Percentiles rank a stretch among this genome's conserved stretches.
These are phyloP conservation scores for Mirza zaza DNA, from an alignment of 2,113 vertebrate genomes.

Conservation along the genomic window DNA sequence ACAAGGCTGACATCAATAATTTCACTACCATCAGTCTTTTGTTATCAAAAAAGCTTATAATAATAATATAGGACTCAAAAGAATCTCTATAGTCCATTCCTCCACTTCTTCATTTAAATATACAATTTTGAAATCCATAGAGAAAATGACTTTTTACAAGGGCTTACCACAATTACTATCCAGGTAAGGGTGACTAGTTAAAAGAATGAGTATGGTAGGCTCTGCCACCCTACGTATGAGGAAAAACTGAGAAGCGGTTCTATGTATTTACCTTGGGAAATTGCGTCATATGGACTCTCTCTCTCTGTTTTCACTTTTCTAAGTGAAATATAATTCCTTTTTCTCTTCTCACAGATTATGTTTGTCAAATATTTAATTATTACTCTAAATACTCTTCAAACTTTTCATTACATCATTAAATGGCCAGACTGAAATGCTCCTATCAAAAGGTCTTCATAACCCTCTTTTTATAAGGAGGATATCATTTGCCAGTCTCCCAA, in stretches of 20 bases:
- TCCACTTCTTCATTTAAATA: not conserved
- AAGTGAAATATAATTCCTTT: constrained; percentile 38
- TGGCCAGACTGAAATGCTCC: not conserved
- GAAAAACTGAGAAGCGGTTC: not conserved
- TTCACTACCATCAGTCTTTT: not conserved
- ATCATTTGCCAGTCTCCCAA: not conserved
- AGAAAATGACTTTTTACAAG: not conserved
- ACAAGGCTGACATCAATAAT: not conserved
- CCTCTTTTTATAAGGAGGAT: not conserved
- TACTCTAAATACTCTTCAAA: not conserved
- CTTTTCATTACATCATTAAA: not conserved
- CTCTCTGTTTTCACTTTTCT: not conserved
- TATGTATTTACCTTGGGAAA: not conserved
- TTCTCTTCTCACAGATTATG: constrained; percentile 2
- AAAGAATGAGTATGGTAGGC: not conserved
- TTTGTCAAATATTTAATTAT: not conserved
- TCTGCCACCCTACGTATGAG: not conserved
- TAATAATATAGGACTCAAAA: not conserved
- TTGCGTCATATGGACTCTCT: not conserved
- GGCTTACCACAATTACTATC: not conserved
- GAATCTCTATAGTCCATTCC: not conserved
- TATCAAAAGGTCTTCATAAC: not conserved
- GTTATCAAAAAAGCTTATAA: not conserved
- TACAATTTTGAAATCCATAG: not conserved
- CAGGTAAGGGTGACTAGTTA: not conserved